Evolutionary conservation across 2,113 vertebrate genomes (phyloP), one percentile per base, ranked within the genome.

Genomic region (Seriola rivoliana): DNA sequence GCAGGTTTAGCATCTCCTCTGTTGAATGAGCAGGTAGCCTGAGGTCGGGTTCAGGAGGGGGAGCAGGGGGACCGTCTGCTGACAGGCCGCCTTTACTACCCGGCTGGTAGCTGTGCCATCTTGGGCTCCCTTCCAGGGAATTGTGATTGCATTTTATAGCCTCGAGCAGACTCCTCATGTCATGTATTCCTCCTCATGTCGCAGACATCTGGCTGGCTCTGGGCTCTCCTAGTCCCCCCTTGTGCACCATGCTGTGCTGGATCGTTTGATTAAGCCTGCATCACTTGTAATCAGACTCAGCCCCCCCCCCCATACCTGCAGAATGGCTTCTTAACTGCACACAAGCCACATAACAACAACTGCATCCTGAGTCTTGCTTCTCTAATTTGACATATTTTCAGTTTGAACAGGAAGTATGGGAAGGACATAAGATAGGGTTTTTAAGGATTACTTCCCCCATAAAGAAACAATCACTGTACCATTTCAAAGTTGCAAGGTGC

Each of bases 201-300:
- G 63, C 75, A 72, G 89, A 89, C 90, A 88, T 88, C 89, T 92
- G 90, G 67, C 82, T 84, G 17, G 85, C 90, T 92, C 86, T 82
- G 81, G 88, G 84, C 88, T 88, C 85, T 81, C 78, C 85, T 78
- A 46, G 69, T 82, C 85, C 72, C 54, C 83, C 71, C 82, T 66
- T 29, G 70, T 5, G 80, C 69, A 62, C 81, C 87, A 90, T 42
- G 82, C 83, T 82, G 89, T 55, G 85, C 71, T 29, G 34, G 40
- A 83, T 88, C 48, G 60, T 92, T 89, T 92, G 85, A 93, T 94
- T 91, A 91, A 91, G 70, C 75, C 82, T 81, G 81, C 44, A 70
- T 65, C 13, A 19, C 60, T 80, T 57, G 17, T 64, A 83, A 89
- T 85, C 84, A 85, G 54, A 71, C 68, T 69, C 75, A 7, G 29